Base-by-base conservation (phyloP, 2,797 vertebrate species). In the Pangasius macronema region DNA sequence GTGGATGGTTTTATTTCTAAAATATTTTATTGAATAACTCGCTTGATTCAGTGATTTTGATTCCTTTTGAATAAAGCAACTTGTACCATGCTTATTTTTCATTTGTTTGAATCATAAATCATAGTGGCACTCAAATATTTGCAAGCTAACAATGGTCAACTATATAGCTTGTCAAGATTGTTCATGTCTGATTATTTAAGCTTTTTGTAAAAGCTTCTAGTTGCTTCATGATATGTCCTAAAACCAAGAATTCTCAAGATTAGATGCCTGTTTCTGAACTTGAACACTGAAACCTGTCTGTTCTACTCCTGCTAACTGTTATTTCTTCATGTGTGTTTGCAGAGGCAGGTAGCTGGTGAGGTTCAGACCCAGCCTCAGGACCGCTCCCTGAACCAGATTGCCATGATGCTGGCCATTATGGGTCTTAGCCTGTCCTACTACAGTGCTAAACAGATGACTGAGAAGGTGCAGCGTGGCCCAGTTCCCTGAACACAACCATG, bases 351-450 rank as follows among this genome's bases (percentile, higher is more conserved):
- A 65, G 96, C 97, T 0, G 97, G 97, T 0, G 95, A 97, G 90
- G 94, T 97, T 22, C 95, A 96, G 92, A 93, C 94, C 0, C 97
- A 97, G 88, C 95, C 97, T 0, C 95, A 94, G 33, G 96, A 97
- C 91, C 95, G 96, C 0, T 90, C 96, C 63, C 89, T 96, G 87
- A 97, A 98, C 93, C 95, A 97, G 90, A 93, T 97, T 22, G 98
- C 98, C 88, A 93, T 98, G 92, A 93, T 98, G 95, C 94, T 99
- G 94, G 98, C 98, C 61, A 96, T 97, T 61, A 94, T 97, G 14
- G 98, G 98, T 68, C 94, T 99, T 83, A 94, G 98, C 61, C 89
- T 98, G 86, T 99, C 98, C 91, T 96, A 97, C 93, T 99, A 98
- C 93, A 98, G 97, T 0, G 96, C 95, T 87, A 96, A 96, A 84